phyloP scores from a whole-genome alignment of 30 jellyfish, hydroid and myxozoan species.

The Hydractinia echinata region DNA sequence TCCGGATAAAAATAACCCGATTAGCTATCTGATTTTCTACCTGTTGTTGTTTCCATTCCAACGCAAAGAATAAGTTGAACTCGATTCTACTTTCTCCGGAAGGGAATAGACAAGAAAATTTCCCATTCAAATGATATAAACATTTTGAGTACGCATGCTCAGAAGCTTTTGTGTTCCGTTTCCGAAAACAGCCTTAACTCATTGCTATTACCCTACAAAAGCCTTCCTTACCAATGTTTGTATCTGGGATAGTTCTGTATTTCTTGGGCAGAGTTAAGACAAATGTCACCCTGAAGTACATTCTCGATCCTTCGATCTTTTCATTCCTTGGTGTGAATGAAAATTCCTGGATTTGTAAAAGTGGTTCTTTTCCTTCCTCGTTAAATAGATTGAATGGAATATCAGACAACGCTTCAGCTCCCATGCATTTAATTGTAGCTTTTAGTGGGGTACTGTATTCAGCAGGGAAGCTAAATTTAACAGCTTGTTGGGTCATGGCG shows the following conservation, averaged over 20 bases:
- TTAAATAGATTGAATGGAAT: constrained; percentile 2
- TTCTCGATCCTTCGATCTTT: not conserved
- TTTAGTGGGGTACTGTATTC: not conserved
- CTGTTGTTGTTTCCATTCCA: no score
- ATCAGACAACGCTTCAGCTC: constrained; percentile 9
- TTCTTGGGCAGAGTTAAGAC: not conserved
- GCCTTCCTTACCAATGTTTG: not conserved
- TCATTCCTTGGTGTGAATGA: not conserved
- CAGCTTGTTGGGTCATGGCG: constrained; percentile 1
- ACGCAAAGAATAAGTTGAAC: no score
- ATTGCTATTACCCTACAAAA: no score
- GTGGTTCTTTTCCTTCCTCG: constrained; percentile 8
- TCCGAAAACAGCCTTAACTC: no score
- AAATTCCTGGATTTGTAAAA: constrained; percentile 2
- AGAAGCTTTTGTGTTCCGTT: no score
- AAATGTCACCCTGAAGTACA: constrained; percentile 2
- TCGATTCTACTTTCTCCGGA: no score
- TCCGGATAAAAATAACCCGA: no score
- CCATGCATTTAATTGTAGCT: constrained; percentile 18
- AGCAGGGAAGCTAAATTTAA: not conserved
- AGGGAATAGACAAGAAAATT: no score
- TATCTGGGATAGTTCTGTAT: constrained; percentile 9
- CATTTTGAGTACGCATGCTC: no score
- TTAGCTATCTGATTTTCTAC: no score
- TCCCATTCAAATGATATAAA: no score